phyloP scores from a whole-genome alignment of 2,797 vertebrate genomes.

The Oreochromis mossambicus region DNA sequence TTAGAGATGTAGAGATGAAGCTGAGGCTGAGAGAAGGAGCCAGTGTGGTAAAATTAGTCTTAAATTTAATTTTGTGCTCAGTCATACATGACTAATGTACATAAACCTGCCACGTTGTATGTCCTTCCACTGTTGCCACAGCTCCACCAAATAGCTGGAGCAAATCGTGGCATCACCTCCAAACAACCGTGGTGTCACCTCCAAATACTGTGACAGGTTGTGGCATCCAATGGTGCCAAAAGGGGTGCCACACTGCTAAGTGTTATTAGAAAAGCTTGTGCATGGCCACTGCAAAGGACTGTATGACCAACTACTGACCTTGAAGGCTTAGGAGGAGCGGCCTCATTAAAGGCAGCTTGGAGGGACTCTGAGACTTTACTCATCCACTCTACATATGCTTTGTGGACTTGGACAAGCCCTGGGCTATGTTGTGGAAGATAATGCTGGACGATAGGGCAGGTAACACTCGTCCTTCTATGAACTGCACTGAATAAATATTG shows the following conservation, averaged over 20 bases:
- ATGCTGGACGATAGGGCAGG: neutral
- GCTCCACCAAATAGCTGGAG: neutral
- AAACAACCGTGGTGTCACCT: neutral
- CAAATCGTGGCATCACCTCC: neutral
- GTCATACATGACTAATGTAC: neutral
- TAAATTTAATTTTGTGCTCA: rapidly evolving
- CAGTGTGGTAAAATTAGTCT: neutral
- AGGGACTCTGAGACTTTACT: neutral
- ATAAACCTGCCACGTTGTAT: neutral
- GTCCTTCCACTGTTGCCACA: neutral
- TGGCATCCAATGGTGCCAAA: neutral
- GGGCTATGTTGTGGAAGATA: neutral
- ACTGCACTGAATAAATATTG: neutral
- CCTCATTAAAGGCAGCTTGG: neutral
- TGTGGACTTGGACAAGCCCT: neutral
- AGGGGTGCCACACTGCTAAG: neutral
- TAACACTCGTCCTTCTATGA: neutral
- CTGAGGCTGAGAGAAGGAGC: neutral
- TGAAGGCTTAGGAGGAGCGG: neutral
- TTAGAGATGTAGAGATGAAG: neutral
- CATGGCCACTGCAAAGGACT: neutral
- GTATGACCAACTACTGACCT: neutral
- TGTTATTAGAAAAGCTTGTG: neutral
- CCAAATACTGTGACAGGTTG: neutral
- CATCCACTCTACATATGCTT: neutral